These are phyloP conservation scores for Benthosema pterotum DNA, from an alignment of 2,797 vertebrate genomes.

Conservation along the genomic window DNA sequence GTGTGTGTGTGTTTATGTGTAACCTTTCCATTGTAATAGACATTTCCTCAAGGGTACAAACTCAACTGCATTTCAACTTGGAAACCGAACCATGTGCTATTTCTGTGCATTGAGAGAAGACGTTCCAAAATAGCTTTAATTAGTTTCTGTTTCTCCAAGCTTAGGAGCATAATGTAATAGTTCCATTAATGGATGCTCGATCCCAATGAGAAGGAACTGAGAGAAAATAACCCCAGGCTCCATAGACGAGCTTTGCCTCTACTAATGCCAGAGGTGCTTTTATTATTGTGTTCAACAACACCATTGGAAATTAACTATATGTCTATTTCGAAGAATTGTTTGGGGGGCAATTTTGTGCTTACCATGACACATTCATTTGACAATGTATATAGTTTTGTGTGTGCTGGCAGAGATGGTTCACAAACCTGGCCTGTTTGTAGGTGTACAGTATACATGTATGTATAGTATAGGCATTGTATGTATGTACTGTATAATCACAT, in stretches of 20 bases:
- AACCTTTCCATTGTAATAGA: slow-evolving; percentile 14
- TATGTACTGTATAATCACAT: slow-evolving; percentile 13
- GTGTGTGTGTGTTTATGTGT: too few species aligned
- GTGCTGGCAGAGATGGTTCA: slow-evolving; percentile 56
- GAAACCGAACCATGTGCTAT: slow-evolving; percentile 48
- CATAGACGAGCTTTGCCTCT: slow-evolving; percentile 15
- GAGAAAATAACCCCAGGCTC: slow-evolving; percentile 52
- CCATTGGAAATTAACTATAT: slow-evolving; percentile 49
- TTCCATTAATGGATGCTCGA: slow-evolving; percentile 64
- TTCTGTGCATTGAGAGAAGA: slow-evolving; percentile 47
- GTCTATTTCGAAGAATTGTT: slow-evolving; percentile 33
- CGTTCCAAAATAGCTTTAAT: slow-evolving; percentile 61
- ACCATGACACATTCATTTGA: slow-evolving; percentile 47
- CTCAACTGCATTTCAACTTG: slow-evolving; percentile 46
- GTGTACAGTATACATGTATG: too few species aligned
- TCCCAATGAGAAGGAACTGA: slow-evolving; percentile 47
- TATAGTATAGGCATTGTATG: not conserved
- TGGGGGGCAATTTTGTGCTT: slow-evolving; percentile 13
- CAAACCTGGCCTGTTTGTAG: slow-evolving; percentile 36
- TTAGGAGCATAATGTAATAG: slow-evolving; percentile 66
- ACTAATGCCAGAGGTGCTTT: slow-evolving; percentile 55
- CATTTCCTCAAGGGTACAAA: slow-evolving; percentile 34
- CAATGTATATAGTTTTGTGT: slow-evolving; percentile 51
- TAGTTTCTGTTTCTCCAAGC: slow-evolving; percentile 61
- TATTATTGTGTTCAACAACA: slow-evolving; percentile 49